Evolutionary conservation across 1,140 invertebrate genomes (phyloP), one percentile per base, ranked within the genome.

Genomic region (Caerostris extrusa): DNA sequence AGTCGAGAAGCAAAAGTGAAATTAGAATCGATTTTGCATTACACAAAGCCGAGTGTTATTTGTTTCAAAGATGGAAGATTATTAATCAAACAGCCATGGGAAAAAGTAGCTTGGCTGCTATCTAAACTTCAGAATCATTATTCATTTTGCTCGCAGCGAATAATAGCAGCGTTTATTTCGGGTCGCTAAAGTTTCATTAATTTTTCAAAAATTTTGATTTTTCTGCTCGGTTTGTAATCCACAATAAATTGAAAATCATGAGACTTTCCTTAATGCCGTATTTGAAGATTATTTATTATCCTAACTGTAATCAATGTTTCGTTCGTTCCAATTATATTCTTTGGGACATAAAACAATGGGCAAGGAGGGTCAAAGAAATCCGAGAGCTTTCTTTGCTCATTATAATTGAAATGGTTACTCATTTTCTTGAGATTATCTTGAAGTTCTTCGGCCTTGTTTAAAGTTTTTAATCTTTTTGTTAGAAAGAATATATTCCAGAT

Each of bases 11-110:
- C 81, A 81, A 90, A 55, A n/a, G 57, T n/a, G 83, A 71, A 93
- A 93, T 93, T 93, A 87, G 91, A 60, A 93, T 93, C 83, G 82
- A 93, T 93, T 93, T 93, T 86, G 34, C 91, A 87, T 86, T 93
- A 93, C 91, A 86, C 5, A n/a, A n/a, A 50, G 57, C 55, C 69
- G 34, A 71, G 69, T 71, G 69, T 71, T 91, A 83, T 91, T 91
- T 91, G 90, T 91, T 91, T 53, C 83, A 83, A 91, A 34, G 50
- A 64, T 64, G 69, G 19, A 64, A 3, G 77, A 91, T 83, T 91
- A 91, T 91, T 91, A 91, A 91, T 91, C 90, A 91, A 57, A 34
- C 34, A 64, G 8, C 34, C 17, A 58, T 53, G 12, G 85, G 58
- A 83, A 83, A 83, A 91, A 83, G 60, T 91, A 91, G 82, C 12